Evolutionary conservation across 2,888 invertebrate species (phyloP).

Genomic region (Polylopha cassiicola): DNA sequence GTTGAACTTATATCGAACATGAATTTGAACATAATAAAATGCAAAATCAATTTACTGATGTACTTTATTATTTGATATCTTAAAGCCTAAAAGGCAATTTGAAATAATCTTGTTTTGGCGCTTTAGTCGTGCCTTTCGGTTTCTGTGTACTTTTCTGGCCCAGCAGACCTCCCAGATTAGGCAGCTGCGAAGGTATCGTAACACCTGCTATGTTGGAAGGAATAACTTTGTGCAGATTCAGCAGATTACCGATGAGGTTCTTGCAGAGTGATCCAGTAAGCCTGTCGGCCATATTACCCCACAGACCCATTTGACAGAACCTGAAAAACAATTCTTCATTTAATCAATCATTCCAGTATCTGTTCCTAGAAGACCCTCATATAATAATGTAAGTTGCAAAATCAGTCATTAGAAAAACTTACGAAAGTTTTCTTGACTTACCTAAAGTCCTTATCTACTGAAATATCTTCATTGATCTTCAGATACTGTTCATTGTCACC

Average conservation of each 20-base stretch:
- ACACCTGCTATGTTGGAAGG: slow-evolving; percentile 14
- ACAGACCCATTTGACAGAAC: slow-evolving; percentile 82
- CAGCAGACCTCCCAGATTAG: too few species aligned
- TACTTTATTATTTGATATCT: background rate
- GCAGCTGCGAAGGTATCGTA: slow-evolving; percentile 15
- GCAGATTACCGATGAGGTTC: slow-evolving; percentile 48
- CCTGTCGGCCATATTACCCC: slow-evolving; percentile 79
- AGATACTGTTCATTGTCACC: slow-evolving; percentile 51
- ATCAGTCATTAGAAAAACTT: slow-evolving; percentile 11
- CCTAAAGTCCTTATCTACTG: slow-evolving; percentile 61
- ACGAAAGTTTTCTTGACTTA: slow-evolving; percentile 27
- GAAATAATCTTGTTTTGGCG: slow-evolving; percentile 6
- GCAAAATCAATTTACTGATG: too few species aligned
- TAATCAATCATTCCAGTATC: too few species aligned
- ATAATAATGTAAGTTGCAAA: too few species aligned
- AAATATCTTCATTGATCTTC: slow-evolving; percentile 47
- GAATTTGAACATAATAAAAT: too few species aligned
- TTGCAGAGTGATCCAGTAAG: slow-evolving; percentile 75
- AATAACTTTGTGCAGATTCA: slow-evolving; percentile 44
- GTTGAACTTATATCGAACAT: too few species aligned
- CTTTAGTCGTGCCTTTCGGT: background rate
- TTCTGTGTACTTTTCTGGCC: too few species aligned
- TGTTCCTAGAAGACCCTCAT: too few species aligned
- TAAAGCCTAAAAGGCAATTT: slow-evolving; percentile 15
- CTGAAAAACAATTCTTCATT: slow-evolving; percentile 41